Conservation (phyloP, 2,113 vertebrate genomes). For the Cygnus atratus region DNA sequence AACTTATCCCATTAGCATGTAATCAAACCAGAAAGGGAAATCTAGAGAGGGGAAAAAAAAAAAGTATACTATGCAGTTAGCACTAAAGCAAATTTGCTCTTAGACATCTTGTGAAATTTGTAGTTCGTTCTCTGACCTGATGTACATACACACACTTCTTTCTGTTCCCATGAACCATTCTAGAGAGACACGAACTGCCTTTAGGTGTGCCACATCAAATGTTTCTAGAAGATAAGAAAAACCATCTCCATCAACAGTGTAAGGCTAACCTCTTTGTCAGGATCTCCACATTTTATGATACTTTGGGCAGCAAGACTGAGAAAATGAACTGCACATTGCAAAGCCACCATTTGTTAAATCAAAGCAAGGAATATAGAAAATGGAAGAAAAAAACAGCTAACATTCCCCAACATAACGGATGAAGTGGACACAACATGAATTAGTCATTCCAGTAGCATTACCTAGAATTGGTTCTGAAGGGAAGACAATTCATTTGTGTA, state of each 20-base stretch:
- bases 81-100: neutral
- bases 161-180: neutral
- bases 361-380: neutral
- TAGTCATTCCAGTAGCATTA: neutral
- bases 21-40: neutral
- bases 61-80: rapidly evolving
- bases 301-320: neutral
- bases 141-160: neutral
- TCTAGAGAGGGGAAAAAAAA: neutral
- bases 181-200: neutral
- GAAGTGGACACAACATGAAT: neutral
- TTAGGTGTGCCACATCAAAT: neutral
- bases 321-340: neutral
- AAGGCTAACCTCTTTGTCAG: neutral
- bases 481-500: neutral
- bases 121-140: neutral
- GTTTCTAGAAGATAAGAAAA: neutral
- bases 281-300: neutral
- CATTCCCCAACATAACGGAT: neutral
- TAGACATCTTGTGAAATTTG: neutral
- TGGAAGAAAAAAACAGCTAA: neutral
- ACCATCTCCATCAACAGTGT: neutral
- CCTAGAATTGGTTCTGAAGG: neutral
- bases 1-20: neutral
- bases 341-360: neutral